Evolutionary conservation across 35 echinoderm and acorn worm genomes (phyloP), one percentile per base, ranked within the genome.

Genomic region (Anneissia japonica): DNA sequence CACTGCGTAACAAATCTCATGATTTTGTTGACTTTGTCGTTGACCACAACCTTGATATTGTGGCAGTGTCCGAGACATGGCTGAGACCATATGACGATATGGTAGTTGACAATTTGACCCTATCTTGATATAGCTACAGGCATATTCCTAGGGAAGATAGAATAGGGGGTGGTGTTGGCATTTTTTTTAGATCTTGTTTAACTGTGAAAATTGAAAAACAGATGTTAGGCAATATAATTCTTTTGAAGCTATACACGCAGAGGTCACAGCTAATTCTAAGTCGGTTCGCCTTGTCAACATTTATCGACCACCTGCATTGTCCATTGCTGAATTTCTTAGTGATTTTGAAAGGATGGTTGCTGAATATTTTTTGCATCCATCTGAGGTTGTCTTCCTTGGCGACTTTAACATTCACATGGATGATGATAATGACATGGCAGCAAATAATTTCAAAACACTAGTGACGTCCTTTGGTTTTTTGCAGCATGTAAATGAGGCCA

Each of bases 341-440:
- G 88, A 94, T 36, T 90, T 90, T 84, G 72, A 75, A 0, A 39
- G 39, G 21, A 40, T 94, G 37, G 34, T 87, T 64, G 84, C 64
- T 51, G 46, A 74, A 32, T 86, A 87, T 72, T 32, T 86, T 26
- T 46, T 90, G 26, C 88, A 90, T 79, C 88, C 88, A 33, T 93
- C 87, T 37, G 87, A 94, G n/a, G 46, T 90, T 73, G 19, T 93
- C 37, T 81, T 93, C 36, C 46, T 72, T 36, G 92, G 87, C 32
- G 83, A 93, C 46, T 93, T 93, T 40, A 90, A 89, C 72, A 86
- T 93, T 36, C 83, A 83, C 46, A 74, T 93, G 35, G 56, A 92
- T 46, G 73, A 34, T 83, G 28, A 38, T 13, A 29, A 83, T 10
- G 83, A 82, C 32, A 31, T 34, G 11, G 0, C 14, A 28, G 30